A percentile compares a stretch with the other conserved stretches of the same genome.
Conservation (phyloP, 37 sponge, comb jelly and placozoan genomes). For the Theonella swinhoei region DNA sequence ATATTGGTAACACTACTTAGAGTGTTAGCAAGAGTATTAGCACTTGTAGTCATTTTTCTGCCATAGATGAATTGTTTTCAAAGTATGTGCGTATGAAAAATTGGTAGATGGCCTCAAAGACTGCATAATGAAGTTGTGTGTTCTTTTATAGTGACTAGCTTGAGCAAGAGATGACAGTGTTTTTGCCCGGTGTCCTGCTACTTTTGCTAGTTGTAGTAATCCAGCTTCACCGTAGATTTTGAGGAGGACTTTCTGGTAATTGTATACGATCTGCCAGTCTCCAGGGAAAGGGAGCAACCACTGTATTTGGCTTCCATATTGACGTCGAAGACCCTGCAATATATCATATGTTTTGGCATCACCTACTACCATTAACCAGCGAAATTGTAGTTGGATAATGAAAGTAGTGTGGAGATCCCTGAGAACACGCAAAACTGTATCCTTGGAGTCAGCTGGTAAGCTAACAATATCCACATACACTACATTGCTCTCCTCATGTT, state of each 20-base stretch:
- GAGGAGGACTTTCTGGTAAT: neutral
- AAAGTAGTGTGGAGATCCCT: neutral
- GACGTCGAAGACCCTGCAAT: neutral
- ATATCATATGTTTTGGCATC: constrained; percentile 1
- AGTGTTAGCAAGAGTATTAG: too few species aligned
- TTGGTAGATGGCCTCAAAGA: neutral
- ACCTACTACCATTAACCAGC: constrained; percentile 5
- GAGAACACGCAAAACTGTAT: neutral
- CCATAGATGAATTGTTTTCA: too few species aligned
- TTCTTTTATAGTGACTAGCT: constrained; percentile 1
- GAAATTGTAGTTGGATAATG: neutral
- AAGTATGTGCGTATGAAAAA: neutral
- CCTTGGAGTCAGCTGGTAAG: constrained; percentile 16
- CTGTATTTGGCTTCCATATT: neutral
- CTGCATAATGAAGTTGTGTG: constrained; percentile 8
- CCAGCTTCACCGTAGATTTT: constrained; percentile 7
- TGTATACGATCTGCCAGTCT: neutral
- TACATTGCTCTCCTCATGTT: constrained; percentile 3
- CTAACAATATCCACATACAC: constrained; percentile 17
- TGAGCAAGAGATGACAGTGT: constrained; percentile 9
- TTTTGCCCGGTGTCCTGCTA: constrained; percentile 1
- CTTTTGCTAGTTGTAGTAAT: neutral
- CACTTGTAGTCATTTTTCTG: too few species aligned
- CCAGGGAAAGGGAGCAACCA: neutral
- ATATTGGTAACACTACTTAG: neutral